A percentile compares a stretch with the other conserved stretches of the same genome.
Conservation (phyloP, 2,113 vertebrate genomes). For the Gadus chalcogrammus region DNA sequence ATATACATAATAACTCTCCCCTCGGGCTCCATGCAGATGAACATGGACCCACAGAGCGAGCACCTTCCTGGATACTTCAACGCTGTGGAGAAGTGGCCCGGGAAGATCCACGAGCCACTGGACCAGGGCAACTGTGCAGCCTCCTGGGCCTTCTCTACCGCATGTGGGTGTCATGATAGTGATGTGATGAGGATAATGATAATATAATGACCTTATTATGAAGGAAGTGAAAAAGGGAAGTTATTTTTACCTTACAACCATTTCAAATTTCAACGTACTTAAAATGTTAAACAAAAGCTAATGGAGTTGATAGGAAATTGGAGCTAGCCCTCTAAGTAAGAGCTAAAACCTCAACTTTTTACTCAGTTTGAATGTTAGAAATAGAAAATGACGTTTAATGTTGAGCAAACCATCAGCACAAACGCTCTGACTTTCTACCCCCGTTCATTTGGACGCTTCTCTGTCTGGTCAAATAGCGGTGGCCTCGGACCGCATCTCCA, state of each 20-base stretch:
- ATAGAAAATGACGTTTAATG: no score
- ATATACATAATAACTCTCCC: neutral
- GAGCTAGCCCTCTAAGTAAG: no score
- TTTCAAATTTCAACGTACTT: no score
- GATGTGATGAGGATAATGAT: no score
- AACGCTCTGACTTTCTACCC: neutral
- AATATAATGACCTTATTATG: no score
- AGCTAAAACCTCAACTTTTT: no score
- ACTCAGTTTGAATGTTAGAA: no score
- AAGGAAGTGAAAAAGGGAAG: no score
- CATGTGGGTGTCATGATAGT: constrained; percentile 68
- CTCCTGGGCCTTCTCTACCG: constrained; percentile 97
- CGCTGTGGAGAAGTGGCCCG: constrained; percentile 86
- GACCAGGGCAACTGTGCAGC: constrained; percentile 97
- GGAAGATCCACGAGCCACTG: constrained; percentile 89
- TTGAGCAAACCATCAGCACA: no score
- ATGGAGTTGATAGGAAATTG: no score
- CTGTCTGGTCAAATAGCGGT: constrained; percentile 71
- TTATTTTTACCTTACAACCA: no score
- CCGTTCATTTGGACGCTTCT: neutral
- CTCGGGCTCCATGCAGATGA: constrained; percentile 70
- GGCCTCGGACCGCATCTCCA: constrained; percentile 92
- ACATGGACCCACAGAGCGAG: constrained; percentile 78
- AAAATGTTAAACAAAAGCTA: no score
- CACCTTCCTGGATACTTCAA: constrained; percentile 81